Conservation (phyloP, 2,888 invertebrate genomes). For the Odontomyia ornata region DNA sequence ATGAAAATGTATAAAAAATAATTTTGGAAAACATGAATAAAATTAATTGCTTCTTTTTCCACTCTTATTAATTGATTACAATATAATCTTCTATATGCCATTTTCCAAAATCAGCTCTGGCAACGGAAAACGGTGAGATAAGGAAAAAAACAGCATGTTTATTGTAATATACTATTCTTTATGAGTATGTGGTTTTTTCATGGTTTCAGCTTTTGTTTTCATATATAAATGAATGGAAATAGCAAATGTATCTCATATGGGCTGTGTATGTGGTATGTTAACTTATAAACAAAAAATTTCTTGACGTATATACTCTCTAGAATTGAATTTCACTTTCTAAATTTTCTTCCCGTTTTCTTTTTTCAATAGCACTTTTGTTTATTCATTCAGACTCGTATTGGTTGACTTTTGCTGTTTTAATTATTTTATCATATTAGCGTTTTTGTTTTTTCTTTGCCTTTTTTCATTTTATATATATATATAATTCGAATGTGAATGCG, state of each 20-base stretch:
- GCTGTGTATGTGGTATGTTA: not conserved
- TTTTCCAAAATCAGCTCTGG: not conserved
- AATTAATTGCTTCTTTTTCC: slow-evolving; percentile 9
- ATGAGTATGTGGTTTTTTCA: slow-evolving; percentile 15
- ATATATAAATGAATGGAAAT: not conserved
- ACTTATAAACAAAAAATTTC: not conserved
- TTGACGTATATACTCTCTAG: not conserved
- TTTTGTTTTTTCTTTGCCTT: not conserved
- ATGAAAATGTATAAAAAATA: slow-evolving; percentile 40
- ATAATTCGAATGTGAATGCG: slow-evolving; percentile 9
- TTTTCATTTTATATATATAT: too few relatives aligned
- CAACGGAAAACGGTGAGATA: slow-evolving; percentile 3
- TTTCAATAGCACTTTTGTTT: too few relatives aligned
- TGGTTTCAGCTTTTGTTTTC: slow-evolving; percentile 3
- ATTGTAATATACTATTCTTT: slow-evolving; percentile 2
- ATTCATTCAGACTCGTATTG: too few relatives aligned
- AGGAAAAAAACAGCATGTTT: not conserved
- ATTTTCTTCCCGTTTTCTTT: too few relatives aligned
- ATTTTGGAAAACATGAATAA: slow-evolving; percentile 37
- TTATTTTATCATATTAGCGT: not conserved
- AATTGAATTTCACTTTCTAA: not conserved
- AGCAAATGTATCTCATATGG: not conserved
- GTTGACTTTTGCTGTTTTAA: too few relatives aligned
- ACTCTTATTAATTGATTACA: not conserved
- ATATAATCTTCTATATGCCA: not conserved